These are phyloP conservation scores for Rousettus madagascariensis DNA, from an alignment of 2,797 vertebrate genomes.

Conservation along the genomic window DNA sequence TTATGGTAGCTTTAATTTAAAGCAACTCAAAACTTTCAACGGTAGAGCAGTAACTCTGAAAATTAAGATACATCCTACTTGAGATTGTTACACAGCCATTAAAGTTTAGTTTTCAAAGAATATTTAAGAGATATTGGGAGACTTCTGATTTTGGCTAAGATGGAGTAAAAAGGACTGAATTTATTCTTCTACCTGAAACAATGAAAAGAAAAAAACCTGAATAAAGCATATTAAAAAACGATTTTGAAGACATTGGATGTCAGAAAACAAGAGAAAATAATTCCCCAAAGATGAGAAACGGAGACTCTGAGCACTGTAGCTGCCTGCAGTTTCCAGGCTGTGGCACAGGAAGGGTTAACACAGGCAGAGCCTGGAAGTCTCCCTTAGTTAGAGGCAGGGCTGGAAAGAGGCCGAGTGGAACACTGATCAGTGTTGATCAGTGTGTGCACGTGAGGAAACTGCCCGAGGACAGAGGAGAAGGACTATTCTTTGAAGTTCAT, in stretches of 20 bases:
- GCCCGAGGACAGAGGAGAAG: neutral
- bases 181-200: neutral
- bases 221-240: neutral
- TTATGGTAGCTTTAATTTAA: neutral
- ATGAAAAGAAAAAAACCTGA: neutral
- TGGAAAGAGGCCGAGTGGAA: neutral
- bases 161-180: neutral
- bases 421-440: no score
- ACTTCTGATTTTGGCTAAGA: neutral
- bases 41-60: neutral
- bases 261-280: neutral
- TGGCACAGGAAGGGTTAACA: neutral
- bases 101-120: conserved; percentile 8
- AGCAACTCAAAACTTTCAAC: neutral
- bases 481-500: neutral
- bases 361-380: neutral
- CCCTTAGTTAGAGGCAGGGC: neutral
- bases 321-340: neutral
- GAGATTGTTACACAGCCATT: neutral
- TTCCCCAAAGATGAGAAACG: neutral
- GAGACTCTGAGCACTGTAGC: neutral
- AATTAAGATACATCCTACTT: neutral
- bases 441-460: neutral
- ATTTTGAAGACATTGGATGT: neutral
- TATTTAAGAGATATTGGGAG: neutral